Percentiles rank a stretch among this genome's conserved stretches.
Evolutionary conservation across 1,140 invertebrate species (phyloP).

Genomic region (Papilio machaon): DNA sequence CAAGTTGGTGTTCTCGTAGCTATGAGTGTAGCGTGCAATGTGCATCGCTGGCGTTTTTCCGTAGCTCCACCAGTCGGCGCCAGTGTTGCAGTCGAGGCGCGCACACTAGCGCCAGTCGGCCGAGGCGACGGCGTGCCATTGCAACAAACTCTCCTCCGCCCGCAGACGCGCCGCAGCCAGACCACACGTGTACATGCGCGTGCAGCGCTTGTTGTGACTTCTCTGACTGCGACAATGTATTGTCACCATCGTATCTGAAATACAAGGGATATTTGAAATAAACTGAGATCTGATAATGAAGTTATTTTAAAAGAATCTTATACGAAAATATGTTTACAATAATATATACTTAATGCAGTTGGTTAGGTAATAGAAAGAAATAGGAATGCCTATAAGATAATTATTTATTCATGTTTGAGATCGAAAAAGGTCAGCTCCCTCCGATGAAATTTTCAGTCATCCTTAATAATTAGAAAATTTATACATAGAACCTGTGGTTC

Average conservation of each 20-base stretch:
- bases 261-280: slow-evolving; percentile 34
- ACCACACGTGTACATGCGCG: slow-evolving; percentile 83
- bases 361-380: too few relatives aligned
- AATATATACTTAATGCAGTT: too few relatives aligned
- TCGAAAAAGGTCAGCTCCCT: too few relatives aligned
- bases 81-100: slow-evolving; percentile 88
- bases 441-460: too few relatives aligned
- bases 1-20: not conserved
- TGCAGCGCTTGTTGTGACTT: slow-evolving; percentile 55
- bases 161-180: slow-evolving; percentile 86
- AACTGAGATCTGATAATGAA: not conserved
- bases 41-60: slow-evolving; percentile 83
- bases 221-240: slow-evolving; percentile 48
- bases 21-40: slow-evolving; percentile 83
- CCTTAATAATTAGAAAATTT: too few relatives aligned
- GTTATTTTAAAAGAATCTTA: too few relatives aligned
- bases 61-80: slow-evolving; percentile 83
- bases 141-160: slow-evolving; percentile 90
- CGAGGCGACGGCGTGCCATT: slow-evolving; percentile 88
- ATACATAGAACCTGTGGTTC: too few relatives aligned
- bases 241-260: slow-evolving; percentile 70
- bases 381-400: too few relatives aligned
- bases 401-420: too few relatives aligned
- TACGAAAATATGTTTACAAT: too few relatives aligned
- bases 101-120: slow-evolving; percentile 87